Conservation (phyloP, 1,140 invertebrate species). For the Drosophila novamexicana region DNA sequence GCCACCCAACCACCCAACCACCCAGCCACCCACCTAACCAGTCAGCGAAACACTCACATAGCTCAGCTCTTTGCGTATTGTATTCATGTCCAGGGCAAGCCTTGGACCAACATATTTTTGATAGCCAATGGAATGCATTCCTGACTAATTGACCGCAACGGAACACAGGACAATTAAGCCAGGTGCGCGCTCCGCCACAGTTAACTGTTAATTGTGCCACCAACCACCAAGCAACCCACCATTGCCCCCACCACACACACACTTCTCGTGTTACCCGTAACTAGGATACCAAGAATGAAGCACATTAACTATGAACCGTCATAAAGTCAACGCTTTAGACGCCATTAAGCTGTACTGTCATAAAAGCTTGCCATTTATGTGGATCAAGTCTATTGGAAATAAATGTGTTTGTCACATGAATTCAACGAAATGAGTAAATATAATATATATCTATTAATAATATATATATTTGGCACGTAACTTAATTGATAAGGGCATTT, state of each 20-base stretch:
- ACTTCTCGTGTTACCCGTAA: not conserved
- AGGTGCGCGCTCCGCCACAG: slow-evolving; percentile 18
- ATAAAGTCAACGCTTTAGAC: slow-evolving; percentile 18
- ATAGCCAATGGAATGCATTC: slow-evolving; percentile 21
- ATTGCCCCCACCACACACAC: not conserved
- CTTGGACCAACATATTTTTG: slow-evolving; percentile 38
- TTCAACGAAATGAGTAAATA: not conserved
- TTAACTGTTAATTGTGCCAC: slow-evolving; percentile 30
- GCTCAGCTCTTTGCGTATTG: not conserved
- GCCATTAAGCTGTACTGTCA: slow-evolving; percentile 12
- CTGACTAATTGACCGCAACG: slow-evolving; percentile 40
- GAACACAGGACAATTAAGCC: slow-evolving; percentile 36
- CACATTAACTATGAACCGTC: slow-evolving; percentile 9
- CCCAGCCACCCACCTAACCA: not conserved
- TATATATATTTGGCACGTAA: no score
- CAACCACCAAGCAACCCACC: no score
- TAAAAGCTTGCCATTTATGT: slow-evolving; percentile 9
- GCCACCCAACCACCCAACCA: not conserved
- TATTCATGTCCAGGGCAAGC: slow-evolving; percentile 13
- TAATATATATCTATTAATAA: no score
- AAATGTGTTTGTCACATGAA: not conserved
- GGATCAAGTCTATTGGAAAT: not conserved
- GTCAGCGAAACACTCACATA: not conserved
- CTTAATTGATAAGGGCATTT: no score
- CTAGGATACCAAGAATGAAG: not conserved